Base-by-base conservation (phyloP, 2,888 invertebrate species). In the Hyppa rectilinea region DNA sequence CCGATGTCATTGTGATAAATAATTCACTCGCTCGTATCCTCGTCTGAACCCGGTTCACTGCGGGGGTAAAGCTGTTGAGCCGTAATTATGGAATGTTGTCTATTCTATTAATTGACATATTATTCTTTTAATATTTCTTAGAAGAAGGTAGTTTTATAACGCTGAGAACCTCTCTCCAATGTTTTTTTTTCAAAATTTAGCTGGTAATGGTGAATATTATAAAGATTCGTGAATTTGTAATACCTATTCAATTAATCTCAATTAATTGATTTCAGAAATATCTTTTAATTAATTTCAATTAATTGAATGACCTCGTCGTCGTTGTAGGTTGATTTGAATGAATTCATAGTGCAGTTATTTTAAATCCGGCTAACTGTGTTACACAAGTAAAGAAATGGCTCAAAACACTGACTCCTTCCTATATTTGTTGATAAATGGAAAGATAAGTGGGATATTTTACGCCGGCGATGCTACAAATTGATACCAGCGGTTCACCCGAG, bases 1-100 rank as follows among this genome's bases (percentile, higher is more conserved):
- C 83, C 90, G 91, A 92, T 94, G 93, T 94, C 94, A 93, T 93
- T 94, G 93, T 93, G 91, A 91, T 93, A 92, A 93, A 94, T 93
- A 93, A 92, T 92, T 92, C 89, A 89, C 85, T 84, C 82, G 84
- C 83, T 83, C 68, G 74, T 73, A 74, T 78, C 72, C 74, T 70
- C 71, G 45, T 47, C 66, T 67, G 67, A 74, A 75, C 67, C 49
- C 53, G 63, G 60, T 58, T 70, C 76, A 55, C 58, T 52, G 68
- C 45, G 40, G 59, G 53, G 60, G 36, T 50, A 63, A 69, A 52
- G 52, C 61, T 45, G 29, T 76, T 72, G 61, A 74, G 52, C 52
- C 45, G 70, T 80, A 65, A 81, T 75, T 65, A 75, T 50, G 58
- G 63, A 45, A 68, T 68, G 67, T 68, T 53, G 53, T 50, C 45